These are phyloP conservation scores for Cancer borealis DNA, from an alignment of 2,888 invertebrate species.

Conservation along the genomic window DNA sequence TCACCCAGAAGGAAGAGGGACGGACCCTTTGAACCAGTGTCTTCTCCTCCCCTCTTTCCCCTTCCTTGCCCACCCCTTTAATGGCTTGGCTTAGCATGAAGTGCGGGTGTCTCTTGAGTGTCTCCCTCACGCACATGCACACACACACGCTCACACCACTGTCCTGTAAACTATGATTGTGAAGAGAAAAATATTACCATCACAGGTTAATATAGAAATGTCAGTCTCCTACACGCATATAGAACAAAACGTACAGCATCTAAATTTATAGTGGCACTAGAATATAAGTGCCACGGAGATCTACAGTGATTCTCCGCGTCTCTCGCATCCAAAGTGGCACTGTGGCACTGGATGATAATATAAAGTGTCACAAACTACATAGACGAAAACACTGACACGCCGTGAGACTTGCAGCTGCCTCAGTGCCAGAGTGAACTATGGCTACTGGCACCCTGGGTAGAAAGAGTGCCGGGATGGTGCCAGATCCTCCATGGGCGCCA, in stretches of 20 bases:
- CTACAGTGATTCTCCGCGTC: neutral
- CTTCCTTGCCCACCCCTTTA: neutral
- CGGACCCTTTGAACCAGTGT: slow-evolving; percentile 3
- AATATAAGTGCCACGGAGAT: neutral
- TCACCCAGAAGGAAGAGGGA: neutral
- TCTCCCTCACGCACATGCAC: neutral
- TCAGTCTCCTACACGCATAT: neutral
- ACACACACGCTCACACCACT: neutral
- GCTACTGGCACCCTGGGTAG: slow-evolving; percentile 54
- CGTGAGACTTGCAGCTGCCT: neutral
- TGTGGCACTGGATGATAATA: neutral
- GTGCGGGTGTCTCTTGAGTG: neutral
- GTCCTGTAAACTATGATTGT: neutral
- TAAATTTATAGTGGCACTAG: neutral
- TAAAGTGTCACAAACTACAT: neutral
- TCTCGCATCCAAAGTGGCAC: neutral
- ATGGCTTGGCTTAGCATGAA: slow-evolving; percentile 35
- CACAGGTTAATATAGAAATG: neutral
- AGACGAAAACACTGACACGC: neutral
- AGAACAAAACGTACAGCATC: neutral
- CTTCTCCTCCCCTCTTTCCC: neutral
- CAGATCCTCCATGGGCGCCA: slow-evolving; percentile 65
- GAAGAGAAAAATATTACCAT: neutral
- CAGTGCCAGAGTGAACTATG: slow-evolving; percentile 45
- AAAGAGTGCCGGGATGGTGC: slow-evolving; percentile 65